Base-by-base conservation (phyloP, 1,140 invertebrate species). In the Aphelinus certus region DNA sequence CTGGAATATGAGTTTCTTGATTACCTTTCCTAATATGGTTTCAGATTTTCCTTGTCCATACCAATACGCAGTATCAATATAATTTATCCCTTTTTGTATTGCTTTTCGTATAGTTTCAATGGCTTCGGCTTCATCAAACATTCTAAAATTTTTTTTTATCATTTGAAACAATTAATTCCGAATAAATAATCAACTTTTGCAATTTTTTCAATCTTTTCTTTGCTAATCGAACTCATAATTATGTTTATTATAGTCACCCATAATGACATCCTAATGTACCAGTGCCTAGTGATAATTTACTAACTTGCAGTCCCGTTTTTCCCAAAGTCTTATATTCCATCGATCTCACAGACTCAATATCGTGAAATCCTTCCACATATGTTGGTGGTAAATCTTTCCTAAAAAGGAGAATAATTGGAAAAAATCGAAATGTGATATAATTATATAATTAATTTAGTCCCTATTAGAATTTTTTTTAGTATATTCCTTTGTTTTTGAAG, bases 21-120 rank as follows among this genome's bases (percentile, higher is more conserved):
- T 77, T 88, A 95, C 95, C 89, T 95, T 93, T 77, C 96, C 97
- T 7, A 98, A 86, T 47, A 94, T 86, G 77, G 88, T 88, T 87
- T 98, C 96, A 0, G 94, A 93, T 57, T 88, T 90, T 3, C 96
- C 95, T 88, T 95, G 95, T 0, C 96, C 96, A 84, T 98, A 98
- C 91, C 93, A 97, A 0, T 95, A 95, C 1, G 93, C 94, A 0
- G 95, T 97, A 83, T 98, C 97, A 66, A 98, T 93, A 77, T 95
- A 97, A 88, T 98, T 98, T 42, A 98, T 90, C 1, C 97, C 97
- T 51, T 86, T 88, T 82, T 91, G 93, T 26, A 98, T 85, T 3
- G 93, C 93, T 78, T 92, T 87, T 58, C 90, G 88, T 55, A 98
- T 89, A 0, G 94, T 91, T 64, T 91, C 83, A 69, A 94, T 91